These are phyloP conservation scores for Drosophila tropicalis DNA, from an alignment of 1,140 invertebrate genomes.

Conservation along the genomic window DNA sequence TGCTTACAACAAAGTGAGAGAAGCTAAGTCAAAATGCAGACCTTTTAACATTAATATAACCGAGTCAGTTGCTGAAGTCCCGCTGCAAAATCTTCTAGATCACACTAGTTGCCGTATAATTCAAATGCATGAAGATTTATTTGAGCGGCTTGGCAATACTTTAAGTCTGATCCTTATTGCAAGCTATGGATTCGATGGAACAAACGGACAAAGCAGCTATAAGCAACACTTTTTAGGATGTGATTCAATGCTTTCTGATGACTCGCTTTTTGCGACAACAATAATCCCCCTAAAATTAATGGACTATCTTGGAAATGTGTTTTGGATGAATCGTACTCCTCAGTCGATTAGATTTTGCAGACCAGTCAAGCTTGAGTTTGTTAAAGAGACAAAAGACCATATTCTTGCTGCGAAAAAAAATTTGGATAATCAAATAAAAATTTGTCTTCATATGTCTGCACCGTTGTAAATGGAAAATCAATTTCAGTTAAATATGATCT, in stretches of 20 bases:
- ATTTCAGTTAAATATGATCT: slow-evolving; percentile 33
- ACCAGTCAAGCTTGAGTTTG: no score
- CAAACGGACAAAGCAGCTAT: slow-evolving; percentile 25
- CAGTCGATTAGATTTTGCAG: slow-evolving; percentile 32
- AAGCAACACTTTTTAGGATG: slow-evolving; percentile 28
- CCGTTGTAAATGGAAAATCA: no score
- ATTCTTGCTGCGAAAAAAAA: background rate
- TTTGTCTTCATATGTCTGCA: slow-evolving; percentile 33
- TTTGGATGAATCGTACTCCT: slow-evolving; percentile 30
- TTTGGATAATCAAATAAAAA: slow-evolving; percentile 13
- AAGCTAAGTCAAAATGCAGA: slow-evolving; percentile 23
- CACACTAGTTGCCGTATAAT: slow-evolving; percentile 20
- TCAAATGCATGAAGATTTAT: slow-evolving; percentile 30
- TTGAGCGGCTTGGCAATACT: slow-evolving; percentile 26
- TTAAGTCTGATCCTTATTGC: slow-evolving; percentile 29
- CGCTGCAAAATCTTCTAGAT: slow-evolving; percentile 29
- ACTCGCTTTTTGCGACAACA: slow-evolving; percentile 22
- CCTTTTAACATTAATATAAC: slow-evolving; percentile 26
- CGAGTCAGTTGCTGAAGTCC: background rate
- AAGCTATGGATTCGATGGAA: slow-evolving; percentile 30
- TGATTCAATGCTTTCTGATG: slow-evolving; percentile 11
- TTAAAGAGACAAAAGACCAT: no score
- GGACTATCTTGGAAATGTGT: slow-evolving; percentile 19
- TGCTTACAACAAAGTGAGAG: slow-evolving; percentile 15
- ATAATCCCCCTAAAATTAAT: slow-evolving; percentile 27